These are phyloP conservation scores for Muscicapa adusta DNA, from an alignment of 2,113 vertebrate genomes.

Conservation along the genomic window DNA sequence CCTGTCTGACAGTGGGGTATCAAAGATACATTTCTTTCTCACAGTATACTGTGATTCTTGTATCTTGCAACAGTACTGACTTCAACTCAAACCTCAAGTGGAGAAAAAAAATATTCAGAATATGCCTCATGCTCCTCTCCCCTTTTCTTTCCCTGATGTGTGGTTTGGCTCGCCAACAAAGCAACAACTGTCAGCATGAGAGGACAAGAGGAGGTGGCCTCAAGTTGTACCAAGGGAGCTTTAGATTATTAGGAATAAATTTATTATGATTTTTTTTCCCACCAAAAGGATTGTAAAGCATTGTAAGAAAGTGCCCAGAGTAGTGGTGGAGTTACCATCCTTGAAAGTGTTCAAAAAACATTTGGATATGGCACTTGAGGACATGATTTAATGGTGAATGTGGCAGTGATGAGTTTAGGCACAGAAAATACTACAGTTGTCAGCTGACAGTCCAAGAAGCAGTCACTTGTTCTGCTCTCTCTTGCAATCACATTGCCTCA, in stretches of 20 bases:
- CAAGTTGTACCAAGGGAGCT: neutral
- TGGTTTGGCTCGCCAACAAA: neutral
- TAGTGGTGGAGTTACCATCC: neutral
- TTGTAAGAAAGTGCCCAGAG: neutral
- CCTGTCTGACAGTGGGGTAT: neutral
- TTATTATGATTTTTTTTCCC: neutral
- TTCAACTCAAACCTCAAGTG: neutral
- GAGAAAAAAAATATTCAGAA: neutral
- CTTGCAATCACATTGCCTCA: neutral
- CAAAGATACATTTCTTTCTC: neutral
- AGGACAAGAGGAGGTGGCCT: neutral
- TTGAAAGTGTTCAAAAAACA: neutral
- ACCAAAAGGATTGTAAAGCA: neutral
- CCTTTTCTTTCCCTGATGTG: neutral
- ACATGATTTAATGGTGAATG: neutral
- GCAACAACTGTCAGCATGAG: neutral
- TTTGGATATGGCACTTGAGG: neutral
- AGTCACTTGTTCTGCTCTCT: neutral
- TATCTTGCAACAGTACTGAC: neutral
- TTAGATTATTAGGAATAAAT: neutral
- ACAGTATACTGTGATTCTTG: neutral
- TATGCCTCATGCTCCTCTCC: neutral
- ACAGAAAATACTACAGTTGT: neutral
- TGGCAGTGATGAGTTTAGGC: neutral
- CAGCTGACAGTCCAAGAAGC: neutral